phyloP scores from a whole-genome alignment of 2,113 vertebrate genomes.

The Plestiodon gilberti region DNA sequence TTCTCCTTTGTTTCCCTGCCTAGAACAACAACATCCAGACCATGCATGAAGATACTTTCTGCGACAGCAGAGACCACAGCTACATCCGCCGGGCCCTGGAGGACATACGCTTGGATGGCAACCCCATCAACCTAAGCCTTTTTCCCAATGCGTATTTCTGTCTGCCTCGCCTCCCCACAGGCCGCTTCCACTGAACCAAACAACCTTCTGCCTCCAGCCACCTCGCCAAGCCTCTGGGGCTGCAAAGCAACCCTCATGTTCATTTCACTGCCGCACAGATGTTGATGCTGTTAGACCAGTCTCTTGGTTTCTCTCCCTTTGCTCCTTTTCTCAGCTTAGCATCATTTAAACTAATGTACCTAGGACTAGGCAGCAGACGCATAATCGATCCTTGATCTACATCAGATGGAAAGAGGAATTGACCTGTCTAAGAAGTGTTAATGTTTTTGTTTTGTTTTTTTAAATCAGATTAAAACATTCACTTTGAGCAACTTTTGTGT shows the following conservation, averaged over 20 bases:
- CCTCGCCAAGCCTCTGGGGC: not conserved
- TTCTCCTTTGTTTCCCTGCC: not conserved
- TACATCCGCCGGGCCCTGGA: constrained; percentile 76
- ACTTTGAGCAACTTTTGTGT: fast-evolving
- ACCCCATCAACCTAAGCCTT: constrained; percentile 82
- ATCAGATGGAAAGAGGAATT: fast-evolving
- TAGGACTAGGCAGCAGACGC: not conserved
- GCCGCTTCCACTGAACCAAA: constrained; percentile 63
- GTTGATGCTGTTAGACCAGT: not conserved
- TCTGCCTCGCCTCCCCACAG: constrained; percentile 81
- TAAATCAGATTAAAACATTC: not conserved
- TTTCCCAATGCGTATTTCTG: constrained; percentile 80
- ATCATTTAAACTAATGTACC: not conserved
- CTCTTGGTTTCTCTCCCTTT: not conserved
- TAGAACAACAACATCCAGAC: constrained; percentile 85
- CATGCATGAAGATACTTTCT: constrained; percentile 79
- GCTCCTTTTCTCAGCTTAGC: fast-evolving
- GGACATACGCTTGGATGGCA: constrained; percentile 83
- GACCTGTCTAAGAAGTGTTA: not conserved
- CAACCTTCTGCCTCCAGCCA: not conserved
- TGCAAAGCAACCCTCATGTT: not conserved
- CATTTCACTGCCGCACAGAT: not conserved
- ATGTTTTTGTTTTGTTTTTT: too few relatives aligned
- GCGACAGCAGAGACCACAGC: constrained; percentile 68
- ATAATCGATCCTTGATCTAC: not conserved